These are phyloP conservation scores for Colletes latitarsis DNA, from an alignment of 1,140 invertebrate genomes.

Conservation along the genomic window DNA sequence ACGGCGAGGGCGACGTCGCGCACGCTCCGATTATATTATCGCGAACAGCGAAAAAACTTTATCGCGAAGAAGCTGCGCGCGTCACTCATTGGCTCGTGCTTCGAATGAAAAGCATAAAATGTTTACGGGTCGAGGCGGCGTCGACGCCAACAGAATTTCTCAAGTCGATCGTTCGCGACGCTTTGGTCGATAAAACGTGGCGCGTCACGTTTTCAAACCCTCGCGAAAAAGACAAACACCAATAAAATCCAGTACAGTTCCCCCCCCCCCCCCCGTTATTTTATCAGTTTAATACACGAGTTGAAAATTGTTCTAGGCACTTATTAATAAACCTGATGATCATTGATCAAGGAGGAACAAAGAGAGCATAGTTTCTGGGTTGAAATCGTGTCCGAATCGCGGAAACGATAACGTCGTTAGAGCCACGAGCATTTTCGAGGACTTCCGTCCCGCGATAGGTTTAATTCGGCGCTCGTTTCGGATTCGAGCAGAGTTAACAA, in stretches of 20 bases:
- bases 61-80: background rate
- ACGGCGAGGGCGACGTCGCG: background rate
- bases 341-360: background rate
- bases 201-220: background rate
- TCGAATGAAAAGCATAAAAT: constrained; percentile 1
- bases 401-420: constrained; percentile 20
- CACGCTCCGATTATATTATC: background rate
- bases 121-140: background rate
- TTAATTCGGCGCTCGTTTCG: constrained; percentile 29
- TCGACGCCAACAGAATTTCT: background rate
- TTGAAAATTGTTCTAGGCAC: no score
- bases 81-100: constrained; percentile 12
- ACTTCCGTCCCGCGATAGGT: constrained; percentile 14
- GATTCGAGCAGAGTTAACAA: constrained; percentile 34
- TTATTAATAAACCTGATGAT: no score
- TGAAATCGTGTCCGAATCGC: background rate
- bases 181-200: background rate
- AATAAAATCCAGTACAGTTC: no score
- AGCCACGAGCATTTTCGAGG: constrained; percentile 6
- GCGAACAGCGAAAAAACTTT: background rate
- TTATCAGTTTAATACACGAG: no score
- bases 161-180: background rate
- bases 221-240: background rate
- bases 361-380: background rate
- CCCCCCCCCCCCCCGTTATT: no score